Evolutionary conservation across 2,797 vertebrate species (phyloP).

Genomic region (Dendrocincla fuliginosa): DNA sequence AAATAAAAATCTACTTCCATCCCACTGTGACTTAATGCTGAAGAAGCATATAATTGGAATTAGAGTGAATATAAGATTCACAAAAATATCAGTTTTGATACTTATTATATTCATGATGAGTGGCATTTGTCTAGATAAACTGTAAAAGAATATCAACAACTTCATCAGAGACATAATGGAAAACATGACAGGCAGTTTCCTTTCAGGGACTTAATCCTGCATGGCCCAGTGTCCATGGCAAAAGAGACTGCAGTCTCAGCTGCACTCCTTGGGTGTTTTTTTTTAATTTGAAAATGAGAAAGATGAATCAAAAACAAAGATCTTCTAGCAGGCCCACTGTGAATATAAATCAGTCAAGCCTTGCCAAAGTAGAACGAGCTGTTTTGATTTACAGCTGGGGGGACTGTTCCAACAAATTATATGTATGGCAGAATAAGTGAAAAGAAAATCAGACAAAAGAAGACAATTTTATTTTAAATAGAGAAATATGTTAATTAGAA

Average conservation of each 20-base stretch:
- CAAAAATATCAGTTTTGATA: slow-evolving; percentile 17
- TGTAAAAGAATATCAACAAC: background rate
- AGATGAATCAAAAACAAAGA: background rate
- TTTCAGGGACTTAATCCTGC: background rate
- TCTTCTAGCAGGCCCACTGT: background rate
- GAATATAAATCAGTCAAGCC: background rate
- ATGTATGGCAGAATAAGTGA: background rate
- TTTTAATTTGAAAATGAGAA: background rate
- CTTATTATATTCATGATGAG: background rate
- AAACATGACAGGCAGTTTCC: background rate
- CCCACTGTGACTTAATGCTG: background rate
- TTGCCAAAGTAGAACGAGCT: background rate
- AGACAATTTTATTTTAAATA: background rate
- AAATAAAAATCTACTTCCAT: slow-evolving; percentile 33
- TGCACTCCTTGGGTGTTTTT: background rate
- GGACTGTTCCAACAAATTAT: background rate
- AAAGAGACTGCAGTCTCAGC: background rate
- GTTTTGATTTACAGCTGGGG: background rate
- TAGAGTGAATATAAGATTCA: background rate
- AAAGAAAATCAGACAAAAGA: background rate
- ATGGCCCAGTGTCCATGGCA: background rate
- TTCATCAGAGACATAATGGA: background rate
- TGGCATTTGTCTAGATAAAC: slow-evolving; percentile 2
- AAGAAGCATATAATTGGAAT: slow-evolving; percentile 17
- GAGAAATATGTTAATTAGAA: background rate